Percentiles rank a stretch among this genome's conserved stretches.
Evolutionary conservation across 2,797 vertebrate genomes (phyloP).

Genomic region (Pristis pectinata): DNA sequence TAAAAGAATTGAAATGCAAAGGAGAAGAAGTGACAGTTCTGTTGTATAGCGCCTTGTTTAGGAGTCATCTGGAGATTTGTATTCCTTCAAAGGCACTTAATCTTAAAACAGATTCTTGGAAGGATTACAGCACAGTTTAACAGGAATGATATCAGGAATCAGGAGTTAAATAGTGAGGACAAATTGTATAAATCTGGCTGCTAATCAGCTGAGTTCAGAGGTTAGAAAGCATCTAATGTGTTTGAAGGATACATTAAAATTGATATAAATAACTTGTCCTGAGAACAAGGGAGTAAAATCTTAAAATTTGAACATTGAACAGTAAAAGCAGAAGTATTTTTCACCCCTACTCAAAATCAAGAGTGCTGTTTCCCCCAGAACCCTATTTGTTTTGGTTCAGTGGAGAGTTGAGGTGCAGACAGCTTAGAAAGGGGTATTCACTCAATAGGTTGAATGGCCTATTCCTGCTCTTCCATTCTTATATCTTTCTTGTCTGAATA

Average conservation of each 20-base stretch:
- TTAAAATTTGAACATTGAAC: not conserved
- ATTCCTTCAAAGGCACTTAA: not conserved
- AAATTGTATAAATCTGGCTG: not conserved
- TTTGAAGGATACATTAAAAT: not conserved
- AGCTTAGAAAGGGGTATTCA: not conserved
- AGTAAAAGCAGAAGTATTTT: too few relatives aligned
- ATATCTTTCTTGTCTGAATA: not conserved
- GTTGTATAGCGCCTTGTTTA: not conserved
- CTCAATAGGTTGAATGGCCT: not conserved
- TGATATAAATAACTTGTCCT: not conserved
- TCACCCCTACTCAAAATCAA: not conserved
- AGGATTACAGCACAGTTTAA: not conserved
- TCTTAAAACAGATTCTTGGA: not conserved
- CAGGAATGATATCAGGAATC: not conserved
- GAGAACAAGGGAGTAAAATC: not conserved
- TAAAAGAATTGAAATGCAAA: not conserved
- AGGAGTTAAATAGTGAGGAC: not conserved
- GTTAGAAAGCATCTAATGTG: not conserved
- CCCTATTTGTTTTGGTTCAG: not conserved
- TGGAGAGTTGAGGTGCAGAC: not conserved
- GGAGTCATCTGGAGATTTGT: not conserved
- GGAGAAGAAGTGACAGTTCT: not conserved
- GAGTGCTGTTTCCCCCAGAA: not conserved
- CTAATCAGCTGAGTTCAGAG: not conserved
- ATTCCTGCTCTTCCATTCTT: not conserved